These are phyloP conservation scores for Drosophila tripunctata DNA, from an alignment of 2,888 invertebrate genomes.

Conservation along the genomic window DNA sequence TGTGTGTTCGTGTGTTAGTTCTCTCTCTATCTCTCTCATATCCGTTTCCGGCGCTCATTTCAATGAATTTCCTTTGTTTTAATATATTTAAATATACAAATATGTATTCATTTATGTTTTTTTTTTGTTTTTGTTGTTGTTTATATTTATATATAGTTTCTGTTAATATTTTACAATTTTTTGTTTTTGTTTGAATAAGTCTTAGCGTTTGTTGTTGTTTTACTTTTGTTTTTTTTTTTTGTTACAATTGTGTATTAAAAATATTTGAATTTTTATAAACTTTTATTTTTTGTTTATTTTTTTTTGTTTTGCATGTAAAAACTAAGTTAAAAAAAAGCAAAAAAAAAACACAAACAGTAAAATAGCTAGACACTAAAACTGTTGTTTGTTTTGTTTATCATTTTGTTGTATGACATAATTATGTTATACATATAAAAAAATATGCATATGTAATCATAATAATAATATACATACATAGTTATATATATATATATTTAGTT, in stretches of 20 bases:
- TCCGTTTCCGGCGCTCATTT: slow-evolving; percentile 30
- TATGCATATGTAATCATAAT: slow-evolving; percentile 56
- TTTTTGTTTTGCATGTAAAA: slow-evolving; percentile 51
- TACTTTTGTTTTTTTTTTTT: slow-evolving; percentile 39
- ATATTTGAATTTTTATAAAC: slow-evolving; percentile 59
- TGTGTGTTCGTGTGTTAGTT: neutral
- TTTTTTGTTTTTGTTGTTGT: slow-evolving; percentile 24
- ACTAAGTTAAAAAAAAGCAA: slow-evolving; percentile 67
- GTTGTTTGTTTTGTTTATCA: slow-evolving; percentile 25
- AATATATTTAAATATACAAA: slow-evolving; percentile 36
- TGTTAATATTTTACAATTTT: slow-evolving; percentile 73
- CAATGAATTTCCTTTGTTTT: slow-evolving; percentile 31
- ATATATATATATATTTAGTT: slow-evolving; percentile 26
- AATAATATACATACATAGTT: slow-evolving; percentile 27
- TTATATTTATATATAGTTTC: slow-evolving; percentile 29
- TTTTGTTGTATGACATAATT: slow-evolving; percentile 52
- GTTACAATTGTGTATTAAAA: slow-evolving; percentile 72
- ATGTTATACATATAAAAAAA: slow-evolving; percentile 69
- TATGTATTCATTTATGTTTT: slow-evolving; percentile 28
- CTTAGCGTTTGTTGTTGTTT: slow-evolving; percentile 73
- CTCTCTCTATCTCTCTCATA: slow-evolving; percentile 20
- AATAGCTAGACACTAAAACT: slow-evolving; percentile 69
- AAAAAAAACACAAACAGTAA: slow-evolving; percentile 67
- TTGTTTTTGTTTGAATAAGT: slow-evolving; percentile 75
- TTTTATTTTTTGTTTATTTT: slow-evolving; percentile 30